Base-by-base conservation (phyloP, 2,888 invertebrate species). In the Apodemia hepburni region DNA sequence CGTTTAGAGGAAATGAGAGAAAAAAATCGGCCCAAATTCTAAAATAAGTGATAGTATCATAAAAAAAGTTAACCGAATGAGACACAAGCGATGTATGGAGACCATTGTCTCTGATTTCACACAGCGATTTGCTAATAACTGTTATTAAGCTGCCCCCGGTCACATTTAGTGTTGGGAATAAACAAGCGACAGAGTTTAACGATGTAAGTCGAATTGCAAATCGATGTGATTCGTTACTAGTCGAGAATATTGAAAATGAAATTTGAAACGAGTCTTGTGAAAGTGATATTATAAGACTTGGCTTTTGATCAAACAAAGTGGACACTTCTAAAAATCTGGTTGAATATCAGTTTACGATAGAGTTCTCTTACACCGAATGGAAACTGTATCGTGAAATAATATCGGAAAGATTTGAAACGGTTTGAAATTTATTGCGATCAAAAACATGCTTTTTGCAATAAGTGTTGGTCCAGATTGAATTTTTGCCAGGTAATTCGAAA, bases 31-130 rank as follows among this genome's bases (percentile, higher is more conserved):
- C 86, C 86, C 72, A 87, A 80, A 87, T 87, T 64, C 77, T 78
- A 62, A 80, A 78, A 81, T 77, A 79, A 76, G 76, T 80, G 83
- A 82, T 81, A 76, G 76, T 72, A 78, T 79, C 75, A 78, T 77
- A 47, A 82, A 85, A n/a, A 84, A 83, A 84, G 73, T 77, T 77
- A 82, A 87, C 85, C 84, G 82, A 88, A 87, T 87, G 82, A 78
- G 80, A 81, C 77, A 72, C 71, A 69, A 75, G 79, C 84, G 82
- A 85, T 82, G 85, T 82, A 79, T 78, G 79, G 83, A 82, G 87
- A 86, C 80, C 84, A 86, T 89, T 89, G 87, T 87, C 82, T 81
- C 74, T 78, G 84, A 88, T 89, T 86, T 88, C 88, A 82, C 82
- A 82, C 78, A 79, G 82, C 79, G 82, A 84, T 88, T 87, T 78